Percentiles rank a stretch among this genome's conserved stretches.
Conservation (phyloP, 1,140 invertebrate genomes). For the Wiebesia pumilae region DNA sequence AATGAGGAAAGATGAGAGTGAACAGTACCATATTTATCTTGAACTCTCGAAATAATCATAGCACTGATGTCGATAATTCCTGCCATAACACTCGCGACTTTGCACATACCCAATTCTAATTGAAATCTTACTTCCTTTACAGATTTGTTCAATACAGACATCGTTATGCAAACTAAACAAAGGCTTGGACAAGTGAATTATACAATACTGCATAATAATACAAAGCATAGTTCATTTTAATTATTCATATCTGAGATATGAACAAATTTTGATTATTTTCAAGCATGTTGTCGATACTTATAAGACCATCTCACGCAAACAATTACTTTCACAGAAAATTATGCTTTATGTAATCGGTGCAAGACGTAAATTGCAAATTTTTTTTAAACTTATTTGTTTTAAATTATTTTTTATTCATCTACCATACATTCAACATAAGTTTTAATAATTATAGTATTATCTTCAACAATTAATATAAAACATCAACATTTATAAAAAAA, state of each 20-base stretch:
- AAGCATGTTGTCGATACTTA: background rate
- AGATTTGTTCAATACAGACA: background rate
- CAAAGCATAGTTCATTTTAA: background rate
- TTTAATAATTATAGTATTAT: background rate
- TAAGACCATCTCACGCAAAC: background rate
- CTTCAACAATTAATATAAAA: background rate
- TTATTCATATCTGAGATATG: background rate
- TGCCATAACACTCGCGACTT: background rate
- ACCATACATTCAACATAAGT: background rate
- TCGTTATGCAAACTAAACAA: background rate
- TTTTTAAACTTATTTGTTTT: background rate
- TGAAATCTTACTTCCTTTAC: background rate
- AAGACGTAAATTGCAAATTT: background rate
- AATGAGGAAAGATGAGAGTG: background rate
- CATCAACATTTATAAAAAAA: background rate
- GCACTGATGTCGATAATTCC: background rate
- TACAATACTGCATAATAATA: background rate
- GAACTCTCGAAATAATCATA: background rate
- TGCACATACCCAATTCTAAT: background rate
- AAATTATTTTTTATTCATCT: background rate
- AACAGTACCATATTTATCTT: background rate
- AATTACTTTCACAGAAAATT: background rate
- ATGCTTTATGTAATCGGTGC: background rate
- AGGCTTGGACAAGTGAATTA: background rate
- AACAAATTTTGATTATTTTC: background rate